A percentile compares a stretch with the other conserved stretches of the same genome.
Conservation (phyloP, 2,797 vertebrate genomes). For the Decapterus maruadsi region DNA sequence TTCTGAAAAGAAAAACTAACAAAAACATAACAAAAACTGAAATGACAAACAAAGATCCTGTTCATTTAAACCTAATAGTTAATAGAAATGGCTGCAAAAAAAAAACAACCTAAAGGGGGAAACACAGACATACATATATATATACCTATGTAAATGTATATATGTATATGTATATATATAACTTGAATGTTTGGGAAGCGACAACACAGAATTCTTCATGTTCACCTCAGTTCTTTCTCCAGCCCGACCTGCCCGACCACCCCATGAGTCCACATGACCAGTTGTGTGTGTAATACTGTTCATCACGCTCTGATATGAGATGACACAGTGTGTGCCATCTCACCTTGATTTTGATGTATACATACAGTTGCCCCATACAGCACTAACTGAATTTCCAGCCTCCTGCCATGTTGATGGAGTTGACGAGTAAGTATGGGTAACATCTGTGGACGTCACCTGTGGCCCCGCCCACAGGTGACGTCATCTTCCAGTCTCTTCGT, state of each 20-base stretch:
- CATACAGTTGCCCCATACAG: slow-evolving; percentile 19
- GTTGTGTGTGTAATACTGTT: slow-evolving; percentile 28
- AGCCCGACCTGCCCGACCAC: slow-evolving; percentile 1
- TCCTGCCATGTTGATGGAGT: slow-evolving; percentile 35
- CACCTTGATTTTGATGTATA: slow-evolving; percentile 12
- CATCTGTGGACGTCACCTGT: slow-evolving; percentile 16
- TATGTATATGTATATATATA: slow-evolving; percentile 7
- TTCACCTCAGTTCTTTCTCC: slow-evolving; percentile 28
- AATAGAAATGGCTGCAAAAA: slow-evolving; percentile 75
- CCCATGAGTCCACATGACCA: slow-evolving; percentile 41
- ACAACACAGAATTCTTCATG: slow-evolving; percentile 47
- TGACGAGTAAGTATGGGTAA: slow-evolving; percentile 18
- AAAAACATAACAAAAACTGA: slow-evolving; percentile 73
- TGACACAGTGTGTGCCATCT: slow-evolving; percentile 28
- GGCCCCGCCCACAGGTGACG: not conserved
- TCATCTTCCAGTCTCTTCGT: slow-evolving; percentile 38
- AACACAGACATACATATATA: slow-evolving; percentile 4
- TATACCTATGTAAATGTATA: slow-evolving; percentile 2
- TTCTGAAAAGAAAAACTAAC: slow-evolving; percentile 60
- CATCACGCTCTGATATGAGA: slow-evolving; percentile 33
- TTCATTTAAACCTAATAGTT: slow-evolving; percentile 78
- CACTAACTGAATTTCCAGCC: slow-evolving; percentile 23
- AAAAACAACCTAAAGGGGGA: slow-evolving; percentile 50
- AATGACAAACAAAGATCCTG: slow-evolving; percentile 65
- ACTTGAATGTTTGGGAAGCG: slow-evolving; percentile 56